Base-by-base conservation (phyloP, 2,888 invertebrate species). In the Cephus runcator region DNA sequence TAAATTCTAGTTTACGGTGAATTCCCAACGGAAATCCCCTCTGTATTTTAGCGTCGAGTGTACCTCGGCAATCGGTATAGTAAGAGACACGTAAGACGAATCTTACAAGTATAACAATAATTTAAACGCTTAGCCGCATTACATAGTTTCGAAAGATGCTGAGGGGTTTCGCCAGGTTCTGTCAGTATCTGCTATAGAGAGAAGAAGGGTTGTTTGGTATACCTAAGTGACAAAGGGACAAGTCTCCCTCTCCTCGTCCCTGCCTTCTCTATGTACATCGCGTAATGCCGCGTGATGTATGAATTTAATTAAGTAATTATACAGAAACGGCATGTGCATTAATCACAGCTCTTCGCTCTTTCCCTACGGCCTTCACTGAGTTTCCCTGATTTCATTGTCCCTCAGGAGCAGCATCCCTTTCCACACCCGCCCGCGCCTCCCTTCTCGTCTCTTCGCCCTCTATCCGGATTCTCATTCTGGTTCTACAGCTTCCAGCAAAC, bases 221-320 rank as follows among this genome's bases (percentile, higher is more conserved):
- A 56, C 23, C 23, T 23, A 56, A 56, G 23, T 56, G 56, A 56
- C 56, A 56, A 56, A 11, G 11, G n/a, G 73, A 12, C 30, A 35
- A 35, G 35, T 75, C 75, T 9, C 40, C 31, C 40, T 11, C 75
- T 36, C 75, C 23, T 30, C 11, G 23, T 56, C 2, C 2, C 56
- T 56, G 23, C 34, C 23, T 11, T 11, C 35, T 15, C 78, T 35
- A 69, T 79, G 81, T 76, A 78, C 77, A 75, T 81, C 80, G 82
- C 76, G 75, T 86, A 88, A 87, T 88, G 81, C 85, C 85, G 76
- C 79, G 77, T 88, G 88, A 88, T 88, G 79, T 85, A 88, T 88
- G 88, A 87, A 88, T 87, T 88, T 88, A 88, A 88, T 89, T 87
- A 88, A 88, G 85, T 85, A 86, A 88, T 88, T 88, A 86, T 85